A percentile compares a stretch with the other conserved stretches of the same genome.
phyloP scores from a whole-genome alignment of 2,888 invertebrate species.

The Caenorhabditis imperialis region DNA sequence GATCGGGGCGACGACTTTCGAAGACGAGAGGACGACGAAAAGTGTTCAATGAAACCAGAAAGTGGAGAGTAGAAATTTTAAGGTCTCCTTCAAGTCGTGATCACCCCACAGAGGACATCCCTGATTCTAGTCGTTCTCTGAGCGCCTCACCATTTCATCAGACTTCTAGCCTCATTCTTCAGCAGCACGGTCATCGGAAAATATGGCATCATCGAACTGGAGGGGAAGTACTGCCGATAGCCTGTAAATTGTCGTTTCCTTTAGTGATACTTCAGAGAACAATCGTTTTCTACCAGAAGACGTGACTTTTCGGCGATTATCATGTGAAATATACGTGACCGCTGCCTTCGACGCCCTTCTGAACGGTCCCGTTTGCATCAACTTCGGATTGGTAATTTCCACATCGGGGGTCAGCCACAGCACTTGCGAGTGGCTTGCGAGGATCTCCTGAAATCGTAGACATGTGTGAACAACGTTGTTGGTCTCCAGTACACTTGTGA shows the following conservation, averaged over 20 bases:
- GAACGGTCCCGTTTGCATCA: constrained; percentile 40
- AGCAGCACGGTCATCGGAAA: constrained; percentile 36
- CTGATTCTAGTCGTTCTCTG: constrained; percentile 30
- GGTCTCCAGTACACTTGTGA: constrained; percentile 45
- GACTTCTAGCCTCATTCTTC: constrained; percentile 36
- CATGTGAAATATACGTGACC: constrained; percentile 55
- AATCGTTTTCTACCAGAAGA: constrained; percentile 34
- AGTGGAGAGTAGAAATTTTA: constrained; percentile 1
- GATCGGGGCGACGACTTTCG: constrained; percentile 35
- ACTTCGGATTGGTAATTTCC: constrained; percentile 41
- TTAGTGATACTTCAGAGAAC: constrained; percentile 45
- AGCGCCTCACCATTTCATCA: constrained; percentile 35
- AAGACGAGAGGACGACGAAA: constrained; percentile 13
- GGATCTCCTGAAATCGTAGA: constrained; percentile 40
- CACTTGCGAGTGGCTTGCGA: constrained; percentile 25
- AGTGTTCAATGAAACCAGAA: constrained; percentile 35
- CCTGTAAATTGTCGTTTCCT: constrained; percentile 42
- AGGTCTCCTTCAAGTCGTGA: not conserved
- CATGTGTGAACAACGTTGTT: constrained; percentile 43
- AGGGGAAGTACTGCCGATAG: constrained; percentile 47
- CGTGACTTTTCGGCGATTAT: constrained; percentile 41
- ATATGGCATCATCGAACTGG: constrained; percentile 28
- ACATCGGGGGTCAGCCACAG: constrained; percentile 32
- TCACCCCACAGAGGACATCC: not conserved
- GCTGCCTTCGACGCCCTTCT: constrained; percentile 23